Conservation (phyloP, 2,113 vertebrate species). For the Oceanites oceanicus region DNA sequence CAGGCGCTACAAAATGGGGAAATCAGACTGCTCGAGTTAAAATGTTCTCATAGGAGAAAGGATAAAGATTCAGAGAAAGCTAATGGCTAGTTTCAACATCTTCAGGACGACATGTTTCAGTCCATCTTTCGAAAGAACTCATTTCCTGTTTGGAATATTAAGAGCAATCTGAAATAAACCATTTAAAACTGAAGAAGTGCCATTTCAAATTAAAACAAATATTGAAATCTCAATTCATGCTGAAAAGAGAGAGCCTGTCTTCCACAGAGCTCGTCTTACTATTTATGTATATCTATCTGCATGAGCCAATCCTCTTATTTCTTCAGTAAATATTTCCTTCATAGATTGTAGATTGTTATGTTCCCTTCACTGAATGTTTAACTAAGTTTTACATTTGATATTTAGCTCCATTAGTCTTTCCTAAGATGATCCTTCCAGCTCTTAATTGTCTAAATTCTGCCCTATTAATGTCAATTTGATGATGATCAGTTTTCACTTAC, state of each 20-base stretch:
- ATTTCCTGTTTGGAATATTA: background rate
- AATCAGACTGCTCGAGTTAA: background rate
- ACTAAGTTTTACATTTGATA: background rate
- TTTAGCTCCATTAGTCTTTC: background rate
- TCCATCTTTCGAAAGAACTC: background rate
- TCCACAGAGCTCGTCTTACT: background rate
- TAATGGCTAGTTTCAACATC: background rate
- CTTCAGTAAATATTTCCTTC: constrained; percentile 29
- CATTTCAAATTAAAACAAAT: background rate
- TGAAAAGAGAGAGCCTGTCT: background rate
- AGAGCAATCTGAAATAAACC: background rate
- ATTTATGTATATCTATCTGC: background rate
- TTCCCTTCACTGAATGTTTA: background rate
- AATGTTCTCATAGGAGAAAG: background rate
- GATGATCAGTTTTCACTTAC: background rate
- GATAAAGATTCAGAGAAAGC: background rate
- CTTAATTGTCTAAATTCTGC: background rate
- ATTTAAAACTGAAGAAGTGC: background rate
- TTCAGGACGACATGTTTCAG: background rate
- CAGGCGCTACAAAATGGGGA: background rate
- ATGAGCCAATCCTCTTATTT: background rate
- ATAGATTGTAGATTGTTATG: background rate
- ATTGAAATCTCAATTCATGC: background rate
- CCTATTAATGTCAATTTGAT: background rate
- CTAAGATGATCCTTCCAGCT: background rate